phyloP scores from a whole-genome alignment of 2,113 vertebrate genomes.

The Dromiciops gliroides region DNA sequence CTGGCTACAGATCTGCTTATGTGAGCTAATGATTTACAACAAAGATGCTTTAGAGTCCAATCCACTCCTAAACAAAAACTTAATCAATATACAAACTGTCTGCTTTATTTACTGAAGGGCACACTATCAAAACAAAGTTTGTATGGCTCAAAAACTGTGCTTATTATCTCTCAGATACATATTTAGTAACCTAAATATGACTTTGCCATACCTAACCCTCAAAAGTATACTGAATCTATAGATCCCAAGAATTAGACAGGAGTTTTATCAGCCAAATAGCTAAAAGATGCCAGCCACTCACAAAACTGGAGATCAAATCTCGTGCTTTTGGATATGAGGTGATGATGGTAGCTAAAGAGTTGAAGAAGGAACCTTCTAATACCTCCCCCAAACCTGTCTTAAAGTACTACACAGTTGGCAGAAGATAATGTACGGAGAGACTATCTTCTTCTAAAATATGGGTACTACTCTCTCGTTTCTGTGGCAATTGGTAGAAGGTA shows the following conservation, averaged over 20 bases:
- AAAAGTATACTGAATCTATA: constrained; percentile 1
- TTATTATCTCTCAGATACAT: constrained; percentile 56
- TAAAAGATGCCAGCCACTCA: constrained; percentile 3
- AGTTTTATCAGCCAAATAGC: constrained; percentile 38
- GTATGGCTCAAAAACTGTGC: constrained; percentile 13
- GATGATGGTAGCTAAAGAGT: constrained; percentile 28
- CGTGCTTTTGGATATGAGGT: background rate
- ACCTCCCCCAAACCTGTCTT: background rate
- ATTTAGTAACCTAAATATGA: constrained; percentile 40
- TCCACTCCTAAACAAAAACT: constrained; percentile 49
- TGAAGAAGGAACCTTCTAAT: constrained; percentile 46
- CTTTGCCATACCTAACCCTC: constrained; percentile 32
- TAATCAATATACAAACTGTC: constrained; percentile 38
- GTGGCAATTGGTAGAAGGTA: background rate
- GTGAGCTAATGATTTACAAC: constrained; percentile 21
- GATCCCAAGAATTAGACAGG: constrained; percentile 26
- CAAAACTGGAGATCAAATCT: constrained; percentile 12
- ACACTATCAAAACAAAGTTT: constrained; percentile 53
- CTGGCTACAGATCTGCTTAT: constrained; percentile 23
- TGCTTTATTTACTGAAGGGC: background rate
- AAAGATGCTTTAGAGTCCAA: constrained; percentile 34
- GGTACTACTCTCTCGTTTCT: background rate
- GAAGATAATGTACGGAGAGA: background rate
- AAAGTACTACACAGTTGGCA: background rate
- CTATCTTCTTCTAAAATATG: background rate